A percentile compares a stretch with the other conserved stretches of the same genome.
phyloP scores from a whole-genome alignment of 2,113 vertebrate genomes.

The Urocolius indicus region DNA sequence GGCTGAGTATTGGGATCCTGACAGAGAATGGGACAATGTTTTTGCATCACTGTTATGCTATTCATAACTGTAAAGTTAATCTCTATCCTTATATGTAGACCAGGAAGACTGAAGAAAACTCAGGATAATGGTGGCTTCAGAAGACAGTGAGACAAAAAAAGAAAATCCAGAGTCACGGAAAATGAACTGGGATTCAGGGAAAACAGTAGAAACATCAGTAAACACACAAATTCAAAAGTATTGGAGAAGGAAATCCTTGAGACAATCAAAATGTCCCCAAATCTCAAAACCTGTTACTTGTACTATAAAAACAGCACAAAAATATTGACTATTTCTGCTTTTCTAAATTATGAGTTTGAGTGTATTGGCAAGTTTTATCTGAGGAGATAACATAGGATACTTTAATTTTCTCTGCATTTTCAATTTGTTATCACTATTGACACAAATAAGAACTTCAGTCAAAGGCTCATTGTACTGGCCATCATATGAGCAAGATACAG shows the following conservation, averaged over 20 bases:
- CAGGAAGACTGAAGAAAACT: background rate
- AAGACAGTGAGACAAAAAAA: background rate
- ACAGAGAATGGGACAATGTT: background rate
- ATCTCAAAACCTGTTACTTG: background rate
- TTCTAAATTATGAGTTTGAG: background rate
- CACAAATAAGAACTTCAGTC: background rate
- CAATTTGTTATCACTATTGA: background rate
- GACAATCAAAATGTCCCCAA: background rate
- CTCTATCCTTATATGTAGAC: background rate
- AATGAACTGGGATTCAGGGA: background rate
- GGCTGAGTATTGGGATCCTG: background rate
- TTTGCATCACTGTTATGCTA: background rate
- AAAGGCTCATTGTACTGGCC: background rate
- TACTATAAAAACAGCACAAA: background rate
- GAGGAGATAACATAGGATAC: background rate
- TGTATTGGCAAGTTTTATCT: background rate
- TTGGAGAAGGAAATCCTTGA: background rate
- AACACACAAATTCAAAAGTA: background rate
- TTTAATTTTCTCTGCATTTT: conserved; percentile 25
- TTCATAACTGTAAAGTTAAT: background rate
- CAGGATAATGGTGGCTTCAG: rapidly evolving
- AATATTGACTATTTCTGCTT: background rate
- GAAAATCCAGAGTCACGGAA: background rate
- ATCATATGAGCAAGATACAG: background rate
- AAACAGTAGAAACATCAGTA: background rate